phyloP scores from a whole-genome alignment of 1,140 invertebrate species.

The Pogonognathellus flavescens region DNA sequence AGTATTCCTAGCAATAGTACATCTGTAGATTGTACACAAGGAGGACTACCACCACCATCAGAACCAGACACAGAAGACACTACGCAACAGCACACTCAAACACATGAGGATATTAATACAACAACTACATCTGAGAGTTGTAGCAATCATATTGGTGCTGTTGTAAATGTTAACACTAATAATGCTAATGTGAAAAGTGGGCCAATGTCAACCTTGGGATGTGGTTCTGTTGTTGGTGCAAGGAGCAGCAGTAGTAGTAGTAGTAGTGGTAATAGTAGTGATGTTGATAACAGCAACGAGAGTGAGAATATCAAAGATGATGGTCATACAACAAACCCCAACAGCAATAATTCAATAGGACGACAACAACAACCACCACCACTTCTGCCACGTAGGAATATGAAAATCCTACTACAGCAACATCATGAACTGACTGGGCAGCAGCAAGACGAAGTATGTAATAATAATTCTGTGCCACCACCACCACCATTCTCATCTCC shows the following conservation, averaged over 20 bases:
- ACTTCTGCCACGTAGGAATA: conserved; percentile 26
- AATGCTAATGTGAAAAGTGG: conserved; percentile 61
- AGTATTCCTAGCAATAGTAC: too few species aligned
- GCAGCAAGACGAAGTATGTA: background rate
- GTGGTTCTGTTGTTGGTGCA: conserved; percentile 34
- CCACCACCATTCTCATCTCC: background rate
- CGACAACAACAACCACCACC: too few species aligned
- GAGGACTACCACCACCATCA: too few species aligned
- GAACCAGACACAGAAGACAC: too few species aligned
- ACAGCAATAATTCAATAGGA: background rate
- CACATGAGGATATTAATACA: conserved; percentile 1
- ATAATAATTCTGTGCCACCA: conserved; percentile 42
- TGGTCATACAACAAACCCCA: background rate
- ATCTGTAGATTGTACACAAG: too few species aligned
- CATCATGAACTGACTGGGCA: background rate
- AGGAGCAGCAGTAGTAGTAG: background rate
- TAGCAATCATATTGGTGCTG: background rate
- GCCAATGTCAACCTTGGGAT: conserved; percentile 66
- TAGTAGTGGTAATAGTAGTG: background rate
- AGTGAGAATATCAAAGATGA: background rate
- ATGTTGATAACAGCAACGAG: background rate
- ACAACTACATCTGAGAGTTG: background rate
- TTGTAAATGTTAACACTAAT: conserved; percentile 36
- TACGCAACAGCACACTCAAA: too few species aligned
- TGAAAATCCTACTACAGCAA: background rate